phyloP scores from a whole-genome alignment of 2,797 vertebrate species.

The Mus spretus region DNA sequence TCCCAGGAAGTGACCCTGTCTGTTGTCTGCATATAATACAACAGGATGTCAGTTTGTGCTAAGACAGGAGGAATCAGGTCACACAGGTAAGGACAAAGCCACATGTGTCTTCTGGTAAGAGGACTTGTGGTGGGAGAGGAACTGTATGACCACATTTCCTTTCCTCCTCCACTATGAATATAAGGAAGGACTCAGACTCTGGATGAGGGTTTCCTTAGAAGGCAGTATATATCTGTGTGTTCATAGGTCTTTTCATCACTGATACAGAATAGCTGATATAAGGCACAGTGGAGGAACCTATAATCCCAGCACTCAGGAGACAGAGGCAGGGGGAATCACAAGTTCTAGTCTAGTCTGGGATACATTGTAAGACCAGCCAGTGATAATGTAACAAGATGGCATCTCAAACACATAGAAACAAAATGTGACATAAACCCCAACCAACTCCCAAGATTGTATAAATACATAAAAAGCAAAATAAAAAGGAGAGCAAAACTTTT shows the following conservation, averaged over 20 bases:
- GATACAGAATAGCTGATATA: background rate
- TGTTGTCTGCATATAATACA: background rate
- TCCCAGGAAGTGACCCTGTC: background rate
- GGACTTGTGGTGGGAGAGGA: background rate
- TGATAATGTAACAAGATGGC: background rate
- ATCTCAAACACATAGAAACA: background rate
- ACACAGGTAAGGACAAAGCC: background rate
- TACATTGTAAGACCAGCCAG: background rate
- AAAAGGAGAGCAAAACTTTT: background rate
- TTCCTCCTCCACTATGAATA: background rate
- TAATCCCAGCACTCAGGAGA: background rate
- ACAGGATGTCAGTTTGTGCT: background rate
- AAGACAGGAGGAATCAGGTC: background rate
- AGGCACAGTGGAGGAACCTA: background rate
- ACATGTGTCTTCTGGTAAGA: background rate
- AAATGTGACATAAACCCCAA: background rate
- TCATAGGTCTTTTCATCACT: background rate
- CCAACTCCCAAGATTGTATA: background rate
- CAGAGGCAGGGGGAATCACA: background rate
- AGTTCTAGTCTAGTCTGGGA: background rate
- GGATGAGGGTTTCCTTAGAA: background rate
- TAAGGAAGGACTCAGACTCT: background rate
- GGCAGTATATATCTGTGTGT: background rate
- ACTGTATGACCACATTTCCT: background rate
- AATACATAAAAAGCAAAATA: background rate